Base-by-base conservation (phyloP, 2,888 invertebrate genomes). In the Oligia fasciuncula region DNA sequence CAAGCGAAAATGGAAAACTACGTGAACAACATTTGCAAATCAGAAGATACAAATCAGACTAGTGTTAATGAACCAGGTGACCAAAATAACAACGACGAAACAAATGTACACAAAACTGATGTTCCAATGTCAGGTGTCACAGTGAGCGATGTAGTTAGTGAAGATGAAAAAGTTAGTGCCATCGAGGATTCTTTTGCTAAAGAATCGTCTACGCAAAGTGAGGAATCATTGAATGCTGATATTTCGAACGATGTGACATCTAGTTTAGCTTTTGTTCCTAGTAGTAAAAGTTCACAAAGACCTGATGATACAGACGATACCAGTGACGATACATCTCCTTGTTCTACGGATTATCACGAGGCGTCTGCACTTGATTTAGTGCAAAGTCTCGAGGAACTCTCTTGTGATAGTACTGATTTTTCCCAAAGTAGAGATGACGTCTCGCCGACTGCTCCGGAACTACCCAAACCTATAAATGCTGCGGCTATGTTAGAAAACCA, bases 331-430 rank as follows among this genome's bases (percentile, higher is more conserved):
- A 97, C 96, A 19, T 97, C 96, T 49, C 95, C 97, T 17, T 96
- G 97, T 89, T 97, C 97, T 63, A 96, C 96, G 2, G 97, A 97
- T 89, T 97, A 97, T 85, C 97, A 96, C 70, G 97, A 97, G 90
- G 97, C 97, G 13, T 97, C 97, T 19, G 96, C 97, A 5, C 92
- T 96, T 70, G 96, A 96, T 87, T 88, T 95, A 87, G 94, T 94
- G 69, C 95, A 95, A 89, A 96, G 95, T 86, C 92, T 95, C 72
- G 96, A 96, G 78, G 96, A 97, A 89, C 90, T 95, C 40, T 96
- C 97, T 70, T 93, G 93, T 93, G 96, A 96, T 90, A 95, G 95
- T 89, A 94, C 94, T 5, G 96, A 96, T 89, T 96, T 94, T 90
- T 96, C 97, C 51, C 96, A 96, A 92, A 97, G 96, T 89, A 94